Evolutionary conservation across 2,113 vertebrate species (phyloP), one percentile per base, ranked within the genome.

Genomic region (Oxygymnocypris stewartii): DNA sequence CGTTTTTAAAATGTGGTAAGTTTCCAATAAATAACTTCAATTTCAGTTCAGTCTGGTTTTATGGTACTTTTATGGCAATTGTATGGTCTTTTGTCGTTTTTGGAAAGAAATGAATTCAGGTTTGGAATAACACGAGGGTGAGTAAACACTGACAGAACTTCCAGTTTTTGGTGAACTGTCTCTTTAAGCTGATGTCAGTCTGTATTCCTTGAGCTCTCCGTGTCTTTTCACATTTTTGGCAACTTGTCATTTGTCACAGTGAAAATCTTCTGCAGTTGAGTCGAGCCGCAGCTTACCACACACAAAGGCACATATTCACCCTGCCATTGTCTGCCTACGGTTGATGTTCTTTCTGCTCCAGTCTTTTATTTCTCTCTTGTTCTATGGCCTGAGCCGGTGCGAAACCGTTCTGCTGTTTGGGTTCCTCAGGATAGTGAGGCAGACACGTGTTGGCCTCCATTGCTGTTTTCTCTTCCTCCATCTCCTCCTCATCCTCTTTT

Each of bases 361-460:
- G 90, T 90, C 92, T 89, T 0, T 92, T 91, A 88, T 96, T 95
- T 84, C 92, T 94, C 93, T 96, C 95, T 14, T 90, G 90, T 87
- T 97, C 96, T 96, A 96, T 96, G 96, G 94, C 94, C 93, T 96
- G 93, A 1, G 59, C 92, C 61, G 95, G 93, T 82, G 95, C 91
- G 84, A 93, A 91, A 10, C 95, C 96, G 1, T 98, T 97, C 90
- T 96, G 93, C 90, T 95, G 88, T 49, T 91, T 89, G 2, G 94
- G 94, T 25, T 95, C 95, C 86, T 92, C 94, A 42, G 93, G 88
- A 54, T 93, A 96, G 57, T 95, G 94, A 0, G 96, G 95, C 87
- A 98, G 93, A 90, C 95, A 92, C 37, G 96, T 93, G 93, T 96
- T 96, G 37, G 92, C 96, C 89, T 95, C 95, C 91, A 96, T 97